A percentile compares a stretch with the other conserved stretches of the same genome.
Evolutionary conservation across 2,888 invertebrate genomes (phyloP).

Genomic region (Lydus trimaculatus): DNA sequence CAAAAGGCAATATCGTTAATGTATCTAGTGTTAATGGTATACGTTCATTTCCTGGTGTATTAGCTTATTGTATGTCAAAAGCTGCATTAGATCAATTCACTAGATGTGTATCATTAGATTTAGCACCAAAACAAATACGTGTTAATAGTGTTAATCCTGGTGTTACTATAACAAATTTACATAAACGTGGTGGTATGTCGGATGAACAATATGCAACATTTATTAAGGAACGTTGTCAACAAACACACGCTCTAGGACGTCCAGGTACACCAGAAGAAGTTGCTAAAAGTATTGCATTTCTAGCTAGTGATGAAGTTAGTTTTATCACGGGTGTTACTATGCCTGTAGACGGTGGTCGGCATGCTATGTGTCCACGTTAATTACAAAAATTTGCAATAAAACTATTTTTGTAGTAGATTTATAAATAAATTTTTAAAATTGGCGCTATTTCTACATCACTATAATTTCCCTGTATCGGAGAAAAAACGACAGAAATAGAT

Average conservation of each 20-base stretch:
- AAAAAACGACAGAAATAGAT: too few species aligned
- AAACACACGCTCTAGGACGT: constrained; percentile 91
- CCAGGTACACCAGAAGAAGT: constrained; percentile 87
- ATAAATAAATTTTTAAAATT: too few species aligned
- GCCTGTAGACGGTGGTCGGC: constrained; percentile 94
- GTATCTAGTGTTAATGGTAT: constrained; percentile 95
- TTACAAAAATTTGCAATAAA: too few species aligned
- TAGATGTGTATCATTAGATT: constrained; percentile 86
- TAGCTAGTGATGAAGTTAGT: constrained; percentile 87
- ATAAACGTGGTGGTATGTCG: constrained; percentile 84
- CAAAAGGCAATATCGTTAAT: constrained; percentile 92
- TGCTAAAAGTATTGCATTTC: constrained; percentile 87
- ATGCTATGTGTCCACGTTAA: constrained; percentile 79
- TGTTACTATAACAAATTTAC: constrained; percentile 87
- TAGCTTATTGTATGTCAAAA: constrained; percentile 94
- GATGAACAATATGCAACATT: constrained; percentile 84
- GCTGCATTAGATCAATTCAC: constrained; percentile 95
- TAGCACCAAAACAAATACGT: constrained; percentile 82
- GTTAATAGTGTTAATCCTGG: constrained; percentile 96
- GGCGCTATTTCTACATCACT: too few species aligned
- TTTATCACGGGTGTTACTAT: constrained; percentile 91
- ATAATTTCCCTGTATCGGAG: too few species aligned
- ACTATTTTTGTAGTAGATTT: too few species aligned
- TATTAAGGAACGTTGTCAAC: constrained; percentile 77
- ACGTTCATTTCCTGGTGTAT: constrained; percentile 86